These are phyloP conservation scores for Aradophagus sp. DNA, from an alignment of 1,140 invertebrate genomes.

Conservation along the genomic window DNA sequence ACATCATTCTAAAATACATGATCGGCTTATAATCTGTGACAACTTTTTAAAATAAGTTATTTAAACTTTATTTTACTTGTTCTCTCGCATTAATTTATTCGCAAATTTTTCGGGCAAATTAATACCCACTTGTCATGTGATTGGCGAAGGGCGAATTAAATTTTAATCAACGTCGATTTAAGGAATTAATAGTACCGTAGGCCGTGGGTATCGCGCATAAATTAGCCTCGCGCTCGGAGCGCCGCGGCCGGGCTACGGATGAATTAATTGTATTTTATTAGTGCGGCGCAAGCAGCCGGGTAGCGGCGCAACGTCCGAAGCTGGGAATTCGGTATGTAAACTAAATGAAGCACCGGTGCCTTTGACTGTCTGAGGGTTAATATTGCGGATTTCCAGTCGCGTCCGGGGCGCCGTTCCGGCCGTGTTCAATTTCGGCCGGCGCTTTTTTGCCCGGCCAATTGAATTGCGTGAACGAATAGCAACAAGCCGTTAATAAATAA, in stretches of 20 bases:
- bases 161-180: conserved; percentile 13
- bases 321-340: conserved; percentile 38
- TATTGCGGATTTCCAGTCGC: conserved; percentile 18
- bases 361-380: conserved; percentile 30
- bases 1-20: no score
- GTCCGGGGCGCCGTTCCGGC: conserved; percentile 1
- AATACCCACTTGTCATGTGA: no score
- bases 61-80: no score
- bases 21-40: no score
- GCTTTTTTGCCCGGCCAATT: no score
- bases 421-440: conserved; percentile 4
- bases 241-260: conserved; percentile 16
- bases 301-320: conserved; percentile 12
- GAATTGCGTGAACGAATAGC: no score
- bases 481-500: background rate
- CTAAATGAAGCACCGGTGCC: conserved; percentile 33
- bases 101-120: background rate
- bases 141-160: no score
- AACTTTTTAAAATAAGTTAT: no score
- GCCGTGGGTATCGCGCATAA: conserved; percentile 10
- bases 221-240: background rate
- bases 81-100: background rate
- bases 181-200: conserved; percentile 22
- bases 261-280: conserved; percentile 46
- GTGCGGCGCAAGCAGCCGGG: conserved; percentile 19